These are phyloP conservation scores for Myotis davidii DNA, from an alignment of 2,113 vertebrate species.

Conservation along the genomic window DNA sequence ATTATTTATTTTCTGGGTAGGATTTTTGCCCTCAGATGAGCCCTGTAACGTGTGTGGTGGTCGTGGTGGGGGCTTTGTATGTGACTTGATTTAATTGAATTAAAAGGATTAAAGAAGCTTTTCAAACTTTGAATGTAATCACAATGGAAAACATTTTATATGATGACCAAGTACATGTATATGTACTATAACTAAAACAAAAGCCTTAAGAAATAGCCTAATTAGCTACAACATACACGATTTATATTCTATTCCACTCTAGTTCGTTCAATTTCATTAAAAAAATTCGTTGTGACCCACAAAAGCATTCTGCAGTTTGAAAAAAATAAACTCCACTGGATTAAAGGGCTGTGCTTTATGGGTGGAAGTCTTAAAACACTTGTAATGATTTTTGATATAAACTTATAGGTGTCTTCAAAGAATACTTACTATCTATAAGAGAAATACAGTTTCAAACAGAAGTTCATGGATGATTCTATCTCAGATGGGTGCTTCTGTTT, in stretches of 20 bases:
- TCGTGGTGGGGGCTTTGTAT: neutral
- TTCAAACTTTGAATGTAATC: neutral
- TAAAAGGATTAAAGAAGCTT: neutral
- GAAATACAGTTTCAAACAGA: neutral
- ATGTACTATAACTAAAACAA: neutral
- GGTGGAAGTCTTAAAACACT: neutral
- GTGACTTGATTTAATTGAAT: constrained; percentile 12
- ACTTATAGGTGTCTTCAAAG: neutral
- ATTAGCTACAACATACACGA: neutral
- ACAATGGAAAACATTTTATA: constrained; percentile 31
- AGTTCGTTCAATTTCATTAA: neutral
- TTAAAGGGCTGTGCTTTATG: neutral
- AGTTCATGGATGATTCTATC: neutral
- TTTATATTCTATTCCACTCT: neutral
- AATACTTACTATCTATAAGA: neutral
- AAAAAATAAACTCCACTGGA: neutral
- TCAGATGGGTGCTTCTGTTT: neutral
- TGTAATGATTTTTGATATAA: constrained; percentile 22
- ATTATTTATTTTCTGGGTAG: neutral
- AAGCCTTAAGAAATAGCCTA: constrained; percentile 1
- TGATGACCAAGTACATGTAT: neutral
- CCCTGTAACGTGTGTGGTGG: neutral
- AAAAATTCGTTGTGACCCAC: neutral
- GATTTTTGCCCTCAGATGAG: neutral
- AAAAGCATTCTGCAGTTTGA: neutral